Evolutionary conservation across 2,888 invertebrate genomes (phyloP).

Genomic region (Venusia cambrica): DNA sequence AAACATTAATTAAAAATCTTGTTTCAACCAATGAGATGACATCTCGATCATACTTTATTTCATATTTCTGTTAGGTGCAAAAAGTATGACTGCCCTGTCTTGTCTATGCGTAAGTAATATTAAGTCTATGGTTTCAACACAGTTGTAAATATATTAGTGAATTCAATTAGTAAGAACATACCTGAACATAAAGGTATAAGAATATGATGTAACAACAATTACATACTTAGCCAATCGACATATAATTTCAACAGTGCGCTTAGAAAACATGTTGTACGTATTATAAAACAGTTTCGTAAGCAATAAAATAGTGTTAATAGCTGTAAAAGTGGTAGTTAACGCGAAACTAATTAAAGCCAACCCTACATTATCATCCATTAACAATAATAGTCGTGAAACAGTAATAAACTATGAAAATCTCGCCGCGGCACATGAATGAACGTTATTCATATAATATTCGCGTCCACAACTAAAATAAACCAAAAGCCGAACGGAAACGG

Average conservation of each 20-base stretch:
- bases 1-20: too few relatives aligned
- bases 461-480: slow-evolving; percentile 76
- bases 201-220: slow-evolving; percentile 32
- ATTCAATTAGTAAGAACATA: slow-evolving; percentile 33
- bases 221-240: slow-evolving; percentile 33
- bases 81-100: too few relatives aligned
- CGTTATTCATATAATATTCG: slow-evolving; percentile 71
- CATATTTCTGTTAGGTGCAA: too few relatives aligned
- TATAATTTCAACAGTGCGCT: slow-evolving; percentile 29
- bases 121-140: slow-evolving; percentile 21
- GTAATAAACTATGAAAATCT: slow-evolving; percentile 53
- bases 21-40: too few relatives aligned
- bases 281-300: slow-evolving; percentile 46
- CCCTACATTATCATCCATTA: slow-evolving; percentile 53
- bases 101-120: too few relatives aligned
- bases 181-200: slow-evolving; percentile 27
- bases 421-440: slow-evolving; percentile 55
- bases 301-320: slow-evolving; percentile 54
- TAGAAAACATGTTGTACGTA: slow-evolving; percentile 29
- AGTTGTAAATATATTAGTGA: slow-evolving; percentile 26
- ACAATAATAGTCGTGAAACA: slow-evolving; percentile 46
- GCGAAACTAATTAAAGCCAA: slow-evolving; percentile 51
- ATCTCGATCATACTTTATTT: too few relatives aligned
- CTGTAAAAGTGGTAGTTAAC: slow-evolving; percentile 46
- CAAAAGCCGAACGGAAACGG: slow-evolving; percentile 75